Percentiles rank a stretch among this genome's conserved stretches.
These are phyloP conservation scores for Diarsia brunnea DNA, from an alignment of 2,888 invertebrate genomes.

Conservation along the genomic window DNA sequence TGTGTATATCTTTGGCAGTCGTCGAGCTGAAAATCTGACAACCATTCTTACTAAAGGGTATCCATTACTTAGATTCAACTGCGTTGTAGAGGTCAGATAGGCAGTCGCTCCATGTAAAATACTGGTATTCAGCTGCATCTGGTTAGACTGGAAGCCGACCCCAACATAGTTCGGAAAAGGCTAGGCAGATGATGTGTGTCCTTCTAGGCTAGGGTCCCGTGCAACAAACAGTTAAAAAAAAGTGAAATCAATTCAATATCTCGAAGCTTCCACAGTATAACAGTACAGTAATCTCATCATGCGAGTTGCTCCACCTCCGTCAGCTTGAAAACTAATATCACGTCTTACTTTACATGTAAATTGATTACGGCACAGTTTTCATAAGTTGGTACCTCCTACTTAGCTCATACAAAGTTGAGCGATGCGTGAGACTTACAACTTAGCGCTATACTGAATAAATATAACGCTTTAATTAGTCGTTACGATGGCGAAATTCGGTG, in stretches of 20 bases:
- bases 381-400: constrained; percentile 41
- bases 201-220: neutral
- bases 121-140: too few species aligned
- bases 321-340: constrained; percentile 51
- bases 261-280: neutral
- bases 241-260: neutral
- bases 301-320: neutral
- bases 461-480: constrained; percentile 26
- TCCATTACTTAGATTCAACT: too few species aligned
- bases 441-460: constrained; percentile 48
- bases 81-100: too few species aligned
- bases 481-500: neutral
- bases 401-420: constrained; percentile 39
- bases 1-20: too few species aligned
- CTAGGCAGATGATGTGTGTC: too few species aligned
- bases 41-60: too few species aligned
- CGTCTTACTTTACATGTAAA: constrained; percentile 43
- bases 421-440: constrained; percentile 58
- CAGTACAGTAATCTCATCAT: neutral
- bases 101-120: too few species aligned
- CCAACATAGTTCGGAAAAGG: too few species aligned
- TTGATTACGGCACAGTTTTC: constrained; percentile 55
- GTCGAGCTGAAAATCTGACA: too few species aligned
- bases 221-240: neutral
- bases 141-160: too few species aligned